Base-by-base conservation (phyloP, 2,888 invertebrate species). In the Coenonympha glycerion region DNA sequence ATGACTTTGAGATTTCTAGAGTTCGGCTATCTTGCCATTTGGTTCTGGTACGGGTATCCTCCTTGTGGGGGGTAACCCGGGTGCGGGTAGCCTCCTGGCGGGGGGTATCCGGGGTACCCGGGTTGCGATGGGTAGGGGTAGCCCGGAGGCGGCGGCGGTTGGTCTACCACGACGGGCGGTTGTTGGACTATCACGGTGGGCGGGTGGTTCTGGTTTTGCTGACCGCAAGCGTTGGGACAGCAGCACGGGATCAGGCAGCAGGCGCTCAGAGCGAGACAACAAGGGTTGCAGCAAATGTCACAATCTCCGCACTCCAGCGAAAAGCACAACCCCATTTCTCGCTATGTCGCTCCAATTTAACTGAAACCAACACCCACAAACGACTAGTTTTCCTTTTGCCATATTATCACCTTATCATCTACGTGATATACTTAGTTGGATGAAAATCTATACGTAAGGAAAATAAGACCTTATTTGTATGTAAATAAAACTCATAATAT, bases 151-250 rank as follows among this genome's bases (percentile, higher is more conserved):
- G 73, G 81, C 0, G 74, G 75, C 52, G 73, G 71, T 30, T 78
- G 77, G 13, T 79, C 73, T 8, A 80, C 62, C 2, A 76, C 71
- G 1, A 76, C 71, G 1, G 82, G 82, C 2, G 81, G 85, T 19
- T 84, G 85, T 1, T 67, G 67, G 3, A 83, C 68, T 31, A 78
- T 71, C n/a, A 84, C 72, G 0, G 77, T 74, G 47, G 76, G 80
- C 0, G 74, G 75, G 0, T 74, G 83, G 0, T 60, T 80, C 39
- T 64, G 70, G 9, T 77, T 73, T 30, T 84, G 82, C 52, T 78
- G 81, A 0, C 86, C 86, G 40, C 86, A 86, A 3, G 84, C 85
- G 65, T 86, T 85, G 1, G 85, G 84, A 49, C 86, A 87, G 48
- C 81, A 64, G 58, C 86, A 85, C 13, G 86, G 85, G 11, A 85